A percentile compares a stretch with the other conserved stretches of the same genome.
phyloP scores from a whole-genome alignment of 2,797 vertebrate genomes.

The Adelosebastes latens region DNA sequence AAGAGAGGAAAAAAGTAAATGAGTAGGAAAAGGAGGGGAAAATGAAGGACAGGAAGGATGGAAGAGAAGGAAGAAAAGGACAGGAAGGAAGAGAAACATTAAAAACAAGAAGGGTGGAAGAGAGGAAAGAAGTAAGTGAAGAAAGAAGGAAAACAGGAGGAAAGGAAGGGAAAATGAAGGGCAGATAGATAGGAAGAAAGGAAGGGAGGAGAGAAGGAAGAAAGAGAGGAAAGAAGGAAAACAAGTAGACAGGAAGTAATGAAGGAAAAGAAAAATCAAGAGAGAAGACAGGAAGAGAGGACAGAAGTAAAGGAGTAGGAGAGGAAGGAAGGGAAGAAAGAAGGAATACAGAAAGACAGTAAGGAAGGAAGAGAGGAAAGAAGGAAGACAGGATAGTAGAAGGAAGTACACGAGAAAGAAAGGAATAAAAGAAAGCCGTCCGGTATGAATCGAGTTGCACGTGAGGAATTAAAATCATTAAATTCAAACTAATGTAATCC shows the following conservation, averaged over 20 bases:
- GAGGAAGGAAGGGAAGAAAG: background rate
- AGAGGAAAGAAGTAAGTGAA: background rate
- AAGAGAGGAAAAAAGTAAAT: background rate
- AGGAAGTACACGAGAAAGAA: background rate
- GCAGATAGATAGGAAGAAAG: too few species aligned
- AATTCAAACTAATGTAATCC: conserved; percentile 30
- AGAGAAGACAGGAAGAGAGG: background rate
- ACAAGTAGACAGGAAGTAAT: background rate
- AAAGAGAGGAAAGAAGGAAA: background rate
- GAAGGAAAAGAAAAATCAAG: background rate
- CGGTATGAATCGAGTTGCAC: background rate
- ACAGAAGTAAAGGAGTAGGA: background rate
- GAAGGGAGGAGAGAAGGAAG: too few species aligned
- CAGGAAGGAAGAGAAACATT: background rate
- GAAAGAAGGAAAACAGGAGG: too few species aligned
- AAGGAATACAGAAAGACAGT: background rate
- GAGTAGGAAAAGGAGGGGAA: background rate
- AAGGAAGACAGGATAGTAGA: background rate
- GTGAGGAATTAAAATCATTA: conserved; percentile 7
- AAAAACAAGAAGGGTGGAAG: background rate
- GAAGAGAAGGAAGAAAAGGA: background rate
- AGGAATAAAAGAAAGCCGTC: background rate
- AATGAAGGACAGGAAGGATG: background rate
- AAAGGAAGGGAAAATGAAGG: too few species aligned
- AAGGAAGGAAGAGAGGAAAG: background rate